These are phyloP conservation scores for Megalurothrips usitatus DNA, from an alignment of 2,888 invertebrate genomes.

Conservation along the genomic window DNA sequence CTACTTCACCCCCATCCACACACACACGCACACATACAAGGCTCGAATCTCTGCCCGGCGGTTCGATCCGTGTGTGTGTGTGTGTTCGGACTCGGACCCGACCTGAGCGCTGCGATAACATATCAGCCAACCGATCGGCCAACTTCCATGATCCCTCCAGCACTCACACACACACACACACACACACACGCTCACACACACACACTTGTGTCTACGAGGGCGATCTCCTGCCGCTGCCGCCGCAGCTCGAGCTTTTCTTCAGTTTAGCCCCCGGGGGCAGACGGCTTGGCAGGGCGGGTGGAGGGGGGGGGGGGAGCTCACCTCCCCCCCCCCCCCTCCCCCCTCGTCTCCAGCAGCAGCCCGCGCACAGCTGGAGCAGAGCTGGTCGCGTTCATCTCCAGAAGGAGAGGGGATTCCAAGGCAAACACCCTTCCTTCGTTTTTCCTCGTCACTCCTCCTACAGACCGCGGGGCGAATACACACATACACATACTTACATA, in stretches of 20 bases:
- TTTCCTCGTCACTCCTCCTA: too few relatives aligned
- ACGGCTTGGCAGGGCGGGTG: background rate
- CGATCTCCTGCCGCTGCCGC: background rate
- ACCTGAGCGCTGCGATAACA: background rate
- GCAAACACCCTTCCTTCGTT: background rate
- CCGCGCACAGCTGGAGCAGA: background rate
- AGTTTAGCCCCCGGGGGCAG: background rate
- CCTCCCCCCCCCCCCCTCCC: too few relatives aligned
- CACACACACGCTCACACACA: background rate
- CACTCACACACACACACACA: background rate
- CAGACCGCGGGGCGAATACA: too few relatives aligned
- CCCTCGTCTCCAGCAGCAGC: background rate
- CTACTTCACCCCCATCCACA: background rate
- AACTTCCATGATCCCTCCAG: constrained; percentile 7
- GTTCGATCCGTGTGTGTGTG: background rate
- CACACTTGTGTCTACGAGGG: background rate
- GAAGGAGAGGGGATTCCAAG: background rate
- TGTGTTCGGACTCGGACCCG: background rate
- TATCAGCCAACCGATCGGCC: constrained; percentile 2
- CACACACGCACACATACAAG: too few relatives aligned
- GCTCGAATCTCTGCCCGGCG: background rate
- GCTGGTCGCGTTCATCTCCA: background rate
- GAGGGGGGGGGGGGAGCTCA: background rate
- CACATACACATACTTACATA: too few relatives aligned
- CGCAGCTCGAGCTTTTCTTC: background rate